Percentiles rank a stretch among this genome's conserved stretches.
These are phyloP conservation scores for Folsomia manolachei DNA, from an alignment of 2,888 invertebrate species.

Conservation along the genomic window DNA sequence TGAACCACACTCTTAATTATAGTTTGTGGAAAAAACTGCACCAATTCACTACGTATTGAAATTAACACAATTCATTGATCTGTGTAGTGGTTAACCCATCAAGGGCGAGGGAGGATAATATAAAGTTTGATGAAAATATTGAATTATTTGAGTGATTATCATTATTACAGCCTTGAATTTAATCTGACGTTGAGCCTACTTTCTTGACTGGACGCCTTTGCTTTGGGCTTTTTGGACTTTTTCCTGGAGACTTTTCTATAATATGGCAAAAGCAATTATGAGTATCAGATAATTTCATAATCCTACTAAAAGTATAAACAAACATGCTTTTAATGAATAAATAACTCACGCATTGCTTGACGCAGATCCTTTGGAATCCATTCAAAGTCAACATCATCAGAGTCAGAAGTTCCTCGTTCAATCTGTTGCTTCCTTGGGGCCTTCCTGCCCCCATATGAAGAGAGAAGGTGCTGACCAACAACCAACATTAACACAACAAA, in stretches of 20 bases:
- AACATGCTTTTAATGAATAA: neutral
- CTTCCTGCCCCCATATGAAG: conserved; percentile 71
- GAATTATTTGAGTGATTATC: neutral
- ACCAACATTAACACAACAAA: conserved; percentile 82
- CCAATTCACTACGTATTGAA: neutral
- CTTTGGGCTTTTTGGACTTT: conserved; percentile 48
- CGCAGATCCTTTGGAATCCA: conserved; percentile 90
- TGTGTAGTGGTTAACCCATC: neutral
- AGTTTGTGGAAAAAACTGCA: neutral
- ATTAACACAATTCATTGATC: neutral
- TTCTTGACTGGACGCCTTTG: conserved; percentile 27
- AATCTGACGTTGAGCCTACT: conserved; percentile 23
- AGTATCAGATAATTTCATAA: neutral
- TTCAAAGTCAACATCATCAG: conserved; percentile 92
- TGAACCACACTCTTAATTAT: neutral
- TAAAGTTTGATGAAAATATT: neutral
- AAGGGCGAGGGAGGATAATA: neutral
- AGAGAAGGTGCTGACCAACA: conserved; percentile 80
- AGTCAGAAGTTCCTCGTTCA: conserved; percentile 87
- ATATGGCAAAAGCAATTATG: conserved; percentile 44
- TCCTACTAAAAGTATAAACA: no score
- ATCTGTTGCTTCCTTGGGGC: conserved; percentile 60
- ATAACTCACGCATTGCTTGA: conserved; percentile 73
- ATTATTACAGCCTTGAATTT: conserved; percentile 14
- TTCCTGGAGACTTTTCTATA: conserved; percentile 59